A percentile compares a stretch with the other conserved stretches of the same genome.
Evolutionary conservation across 2,113 vertebrate species (phyloP).

Genomic region (Carassius gibelio): DNA sequence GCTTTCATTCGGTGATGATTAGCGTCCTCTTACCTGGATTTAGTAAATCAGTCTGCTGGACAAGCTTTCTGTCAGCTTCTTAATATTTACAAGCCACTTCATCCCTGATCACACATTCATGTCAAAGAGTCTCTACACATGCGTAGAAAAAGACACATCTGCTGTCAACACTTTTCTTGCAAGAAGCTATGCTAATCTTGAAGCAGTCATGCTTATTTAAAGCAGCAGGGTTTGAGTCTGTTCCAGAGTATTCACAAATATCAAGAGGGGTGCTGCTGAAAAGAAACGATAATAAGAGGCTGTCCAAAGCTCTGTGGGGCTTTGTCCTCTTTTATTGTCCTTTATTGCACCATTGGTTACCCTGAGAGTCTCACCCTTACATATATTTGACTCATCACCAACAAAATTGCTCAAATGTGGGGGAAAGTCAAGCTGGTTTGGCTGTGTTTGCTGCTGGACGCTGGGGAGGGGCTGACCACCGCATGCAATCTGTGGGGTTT

Average conservation of each 20-base stretch:
- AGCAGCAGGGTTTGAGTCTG: constrained; percentile 35
- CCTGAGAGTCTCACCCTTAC: constrained; percentile 45
- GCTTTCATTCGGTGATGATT: background rate
- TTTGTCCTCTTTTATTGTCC: constrained; percentile 55
- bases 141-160: background rate
- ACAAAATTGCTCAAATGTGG: constrained; percentile 50
- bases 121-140: background rate
- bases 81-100: background rate
- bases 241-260: constrained; percentile 33
- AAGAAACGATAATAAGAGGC: constrained; percentile 53
- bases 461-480: constrained; percentile 45
- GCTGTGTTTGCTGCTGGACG: constrained; percentile 54
- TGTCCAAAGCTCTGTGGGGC: constrained; percentile 31
- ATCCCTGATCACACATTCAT: background rate
- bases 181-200: constrained; percentile 16
- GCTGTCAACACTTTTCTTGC: background rate
- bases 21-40: background rate
- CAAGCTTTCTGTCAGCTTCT: background rate
- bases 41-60: background rate
- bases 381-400: constrained; percentile 51
- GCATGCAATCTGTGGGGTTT: constrained; percentile 60
- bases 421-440: constrained; percentile 50
- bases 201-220: constrained; percentile 50
- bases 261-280: constrained; percentile 43
- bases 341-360: constrained; percentile 54